Base-by-base conservation (phyloP, 64 coral and sea anemone genomes). In the Platygyra sinensis region DNA sequence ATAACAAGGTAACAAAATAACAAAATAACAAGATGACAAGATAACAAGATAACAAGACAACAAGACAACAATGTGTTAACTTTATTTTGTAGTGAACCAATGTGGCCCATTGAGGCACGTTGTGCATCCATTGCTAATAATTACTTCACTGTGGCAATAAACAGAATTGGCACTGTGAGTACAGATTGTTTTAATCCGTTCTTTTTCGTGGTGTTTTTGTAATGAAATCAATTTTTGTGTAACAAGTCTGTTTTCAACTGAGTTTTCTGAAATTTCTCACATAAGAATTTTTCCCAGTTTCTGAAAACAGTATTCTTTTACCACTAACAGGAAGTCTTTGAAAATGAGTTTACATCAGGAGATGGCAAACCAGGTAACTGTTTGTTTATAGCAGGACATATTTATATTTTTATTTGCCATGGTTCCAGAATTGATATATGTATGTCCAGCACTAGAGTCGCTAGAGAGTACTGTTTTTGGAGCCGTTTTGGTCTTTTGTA, bases 151-250 rank as follows among this genome's bases (percentile, higher is more conserved):
- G 94, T 96, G 3, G 94, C 90, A 72, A 99, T 99, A 27, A 99
- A 99, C 94, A 93, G 97, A 83, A 86, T 99, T 80, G 97, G 97
- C 73, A 99, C 97, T 25, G 97, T 96, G 81, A 99, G 86, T 79
- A 49, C 22, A 60, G 32, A 46, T 60, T 62, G 25, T 52, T 28
- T 60, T 20, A 33, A 42, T 18, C 3, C 30, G 20, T 16, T 49
- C 20, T 42, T 19, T 65, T 82, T 82, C 25, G 28, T 2, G 2
- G 51, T 60, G n/a, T n/a, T n/a, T n/a, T n/a, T n/a, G n/a, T n/a
- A n/a, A n/a, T n/a, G n/a, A n/a, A n/a, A n/a, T n/a, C n/a, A n/a
- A n/a, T n/a, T n/a, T n/a, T n/a, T n/a, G n/a, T n/a, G n/a, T n/a
- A n/a, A n/a, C n/a, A n/a, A n/a, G n/a, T n/a, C n/a, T n/a, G n/a